phyloP scores from a whole-genome alignment of 1,140 invertebrate genomes.

The Hylaeus anthracinus region DNA sequence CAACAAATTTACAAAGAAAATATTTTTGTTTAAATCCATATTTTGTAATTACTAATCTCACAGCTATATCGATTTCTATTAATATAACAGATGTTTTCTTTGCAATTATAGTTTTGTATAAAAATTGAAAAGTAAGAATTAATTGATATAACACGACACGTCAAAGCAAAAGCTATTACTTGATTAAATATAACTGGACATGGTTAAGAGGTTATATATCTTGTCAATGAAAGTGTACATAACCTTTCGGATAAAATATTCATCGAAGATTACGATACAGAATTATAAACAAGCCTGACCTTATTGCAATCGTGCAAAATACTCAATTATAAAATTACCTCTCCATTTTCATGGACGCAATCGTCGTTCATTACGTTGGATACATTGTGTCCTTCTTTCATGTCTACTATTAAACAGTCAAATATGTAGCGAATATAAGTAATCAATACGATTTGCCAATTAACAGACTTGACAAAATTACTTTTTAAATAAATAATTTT shows the following conservation, averaged over 20 bases:
- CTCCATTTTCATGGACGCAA: constrained; percentile 52
- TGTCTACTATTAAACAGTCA: constrained; percentile 2
- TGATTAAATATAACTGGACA: not conserved
- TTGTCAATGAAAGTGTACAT: not conserved
- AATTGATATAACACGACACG: not conserved
- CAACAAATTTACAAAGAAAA: not conserved
- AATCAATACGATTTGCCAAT: not conserved
- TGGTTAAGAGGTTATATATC: not conserved
- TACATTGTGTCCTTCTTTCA: constrained; percentile 56
- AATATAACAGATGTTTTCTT: not conserved
- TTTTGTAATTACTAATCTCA: not conserved
- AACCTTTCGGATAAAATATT: not conserved
- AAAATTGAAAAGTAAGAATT: not conserved
- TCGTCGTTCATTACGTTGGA: constrained; percentile 51
- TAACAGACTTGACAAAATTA: not conserved
- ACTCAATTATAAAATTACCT: constrained; percentile 48
- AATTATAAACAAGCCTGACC: not conserved
- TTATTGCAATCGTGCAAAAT: not conserved
- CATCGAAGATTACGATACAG: not conserved
- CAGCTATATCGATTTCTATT: not conserved
- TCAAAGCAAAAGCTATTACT: not conserved
- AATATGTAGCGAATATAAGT: not conserved
- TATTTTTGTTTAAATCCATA: constrained; percentile 1
- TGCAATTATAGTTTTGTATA: not conserved
- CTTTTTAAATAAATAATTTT: not conserved